phyloP scores from a whole-genome alignment of 1,140 invertebrate genomes.

The Thaumatotibia leucotreta region DNA sequence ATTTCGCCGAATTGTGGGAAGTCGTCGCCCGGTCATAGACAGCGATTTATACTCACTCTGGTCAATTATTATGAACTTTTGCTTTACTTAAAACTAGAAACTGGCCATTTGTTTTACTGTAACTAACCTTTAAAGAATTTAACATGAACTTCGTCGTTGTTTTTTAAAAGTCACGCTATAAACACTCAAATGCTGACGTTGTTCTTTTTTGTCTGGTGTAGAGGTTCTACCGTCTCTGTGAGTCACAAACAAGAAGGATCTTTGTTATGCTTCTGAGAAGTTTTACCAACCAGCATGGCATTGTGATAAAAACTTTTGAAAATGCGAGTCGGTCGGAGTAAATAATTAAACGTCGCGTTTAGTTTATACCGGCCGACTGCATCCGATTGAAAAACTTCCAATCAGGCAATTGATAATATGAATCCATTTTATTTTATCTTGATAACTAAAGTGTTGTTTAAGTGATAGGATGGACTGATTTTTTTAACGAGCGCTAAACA shows the following conservation, averaged over 20 bases:
- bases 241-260: slow-evolving; percentile 65
- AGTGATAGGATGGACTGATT: not conserved
- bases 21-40: not conserved
- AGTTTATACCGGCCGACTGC: slow-evolving; percentile 20
- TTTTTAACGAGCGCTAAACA: not conserved
- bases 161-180: slow-evolving; percentile 14
- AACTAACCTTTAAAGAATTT: slow-evolving; percentile 1
- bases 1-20: slow-evolving; percentile 11
- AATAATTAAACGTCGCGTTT: slow-evolving; percentile 41
- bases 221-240: slow-evolving; percentile 44
- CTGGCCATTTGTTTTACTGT: not conserved
- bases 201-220: slow-evolving; percentile 45
- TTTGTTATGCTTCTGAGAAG: slow-evolving; percentile 72
- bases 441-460: not conserved
- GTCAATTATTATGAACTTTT: not conserved
- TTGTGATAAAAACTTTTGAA: slow-evolving; percentile 67
- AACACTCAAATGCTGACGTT: slow-evolving; percentile 10
- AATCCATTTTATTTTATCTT: not conserved
- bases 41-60: not conserved
- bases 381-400: not conserved
- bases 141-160: slow-evolving; percentile 4
- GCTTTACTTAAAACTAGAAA: not conserved
- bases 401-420: not conserved
- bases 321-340: slow-evolving; percentile 56
- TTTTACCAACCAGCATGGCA: slow-evolving; percentile 31